Evolutionary conservation across 2,888 invertebrate genomes (phyloP).

Genomic region (Patella caerulea): DNA sequence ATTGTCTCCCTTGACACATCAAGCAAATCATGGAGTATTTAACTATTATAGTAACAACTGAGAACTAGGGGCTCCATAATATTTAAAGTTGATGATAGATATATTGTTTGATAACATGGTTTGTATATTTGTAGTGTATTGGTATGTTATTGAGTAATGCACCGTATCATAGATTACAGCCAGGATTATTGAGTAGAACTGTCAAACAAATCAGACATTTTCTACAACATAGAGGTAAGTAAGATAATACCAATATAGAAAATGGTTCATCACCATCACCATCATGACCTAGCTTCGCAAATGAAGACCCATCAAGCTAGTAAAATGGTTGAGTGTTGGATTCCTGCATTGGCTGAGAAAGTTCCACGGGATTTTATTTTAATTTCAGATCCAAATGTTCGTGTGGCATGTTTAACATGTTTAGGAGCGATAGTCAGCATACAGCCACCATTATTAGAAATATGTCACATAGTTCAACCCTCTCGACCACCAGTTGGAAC

Average conservation of each 20-base stretch:
- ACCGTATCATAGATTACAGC: slow-evolving; percentile 84
- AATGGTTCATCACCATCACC: too few species aligned
- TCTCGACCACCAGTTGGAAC: slow-evolving; percentile 49
- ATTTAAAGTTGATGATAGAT: too few species aligned
- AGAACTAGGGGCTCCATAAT: too few species aligned
- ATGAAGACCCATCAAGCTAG: too few species aligned
- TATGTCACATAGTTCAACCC: slow-evolving; percentile 66
- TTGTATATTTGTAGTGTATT: slow-evolving; percentile 80
- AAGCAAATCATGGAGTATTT: too few species aligned
- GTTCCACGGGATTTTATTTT: too few species aligned
- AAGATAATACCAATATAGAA: too few species aligned
- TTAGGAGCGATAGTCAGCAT: slow-evolving; percentile 69
- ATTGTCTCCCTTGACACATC: too few species aligned
- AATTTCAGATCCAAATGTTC: slow-evolving; percentile 69
- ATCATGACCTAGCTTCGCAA: too few species aligned
- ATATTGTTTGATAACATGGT: neutral
- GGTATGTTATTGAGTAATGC: slow-evolving; percentile 85
- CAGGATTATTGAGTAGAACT: slow-evolving; percentile 81
- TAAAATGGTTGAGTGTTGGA: too few species aligned
- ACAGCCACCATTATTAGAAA: slow-evolving; percentile 69
- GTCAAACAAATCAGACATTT: slow-evolving; percentile 80
- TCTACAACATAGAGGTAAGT: slow-evolving; percentile 81
- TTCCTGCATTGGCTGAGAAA: too few species aligned
- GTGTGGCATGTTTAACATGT: slow-evolving; percentile 71
- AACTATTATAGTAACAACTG: too few species aligned